A percentile compares a stretch with the other conserved stretches of the same genome.
phyloP scores from a whole-genome alignment of 2,888 invertebrate genomes.

The Rutpela maculata region DNA sequence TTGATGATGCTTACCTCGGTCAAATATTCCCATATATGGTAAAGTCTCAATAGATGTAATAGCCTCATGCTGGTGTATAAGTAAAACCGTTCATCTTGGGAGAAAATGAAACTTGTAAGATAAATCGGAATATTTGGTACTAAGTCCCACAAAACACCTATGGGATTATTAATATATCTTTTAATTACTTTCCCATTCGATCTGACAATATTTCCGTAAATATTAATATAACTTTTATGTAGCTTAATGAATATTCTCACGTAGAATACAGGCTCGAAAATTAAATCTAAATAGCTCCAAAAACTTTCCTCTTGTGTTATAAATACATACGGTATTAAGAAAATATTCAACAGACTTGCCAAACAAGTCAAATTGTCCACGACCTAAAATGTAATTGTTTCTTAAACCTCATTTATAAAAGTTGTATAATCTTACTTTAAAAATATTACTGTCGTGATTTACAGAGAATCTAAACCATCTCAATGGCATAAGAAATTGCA shows the following conservation, averaged over 20 bases:
- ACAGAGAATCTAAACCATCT: conserved; percentile 43
- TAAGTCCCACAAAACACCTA: conserved; percentile 48
- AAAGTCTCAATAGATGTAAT: conserved; percentile 47
- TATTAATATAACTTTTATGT: conserved; percentile 41
- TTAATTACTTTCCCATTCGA: conserved; percentile 38
- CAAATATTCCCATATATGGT: conserved; percentile 47
- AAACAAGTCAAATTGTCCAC: conserved; percentile 38
- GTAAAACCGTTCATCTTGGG: conserved; percentile 46
- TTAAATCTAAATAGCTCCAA: conserved; percentile 35
- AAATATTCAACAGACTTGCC: conserved; percentile 45
- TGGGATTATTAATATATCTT: conserved; percentile 45
- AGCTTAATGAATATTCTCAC: conserved; percentile 46
- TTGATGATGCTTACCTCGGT: conserved; percentile 33
- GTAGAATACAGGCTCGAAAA: conserved; percentile 49
- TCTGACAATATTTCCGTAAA: conserved; percentile 44
- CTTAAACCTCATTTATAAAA: not conserved
- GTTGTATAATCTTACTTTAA: conserved; percentile 39
- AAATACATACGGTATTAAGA: conserved; percentile 48
- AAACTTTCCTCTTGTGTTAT: conserved; percentile 40
- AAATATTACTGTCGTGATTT: conserved; percentile 38
- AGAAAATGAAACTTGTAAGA: conserved; percentile 41
- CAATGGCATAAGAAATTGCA: conserved; percentile 16
- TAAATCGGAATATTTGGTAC: conserved; percentile 46
- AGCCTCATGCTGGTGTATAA: conserved; percentile 47
- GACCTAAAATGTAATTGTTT: conserved; percentile 32